Evolutionary conservation across 1,140 invertebrate species (phyloP), one percentile per base, ranked within the genome.

Genomic region (Euborellia annulipes): DNA sequence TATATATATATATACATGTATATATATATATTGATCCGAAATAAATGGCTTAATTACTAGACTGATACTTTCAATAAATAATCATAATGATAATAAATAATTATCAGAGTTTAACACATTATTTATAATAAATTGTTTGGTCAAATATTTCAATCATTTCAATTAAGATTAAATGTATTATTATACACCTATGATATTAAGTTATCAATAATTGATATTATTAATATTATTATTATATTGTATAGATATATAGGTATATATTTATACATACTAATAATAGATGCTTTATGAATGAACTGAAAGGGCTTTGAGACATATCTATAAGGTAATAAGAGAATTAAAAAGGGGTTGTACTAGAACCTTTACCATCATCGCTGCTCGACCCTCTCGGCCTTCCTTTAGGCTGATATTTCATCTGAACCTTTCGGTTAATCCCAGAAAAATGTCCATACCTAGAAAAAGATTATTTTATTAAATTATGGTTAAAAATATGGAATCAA

Each of bases 361-460:
- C 63, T 66, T 73, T 79, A 85, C 86, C 88, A 73, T 93, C 90
- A 72, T 97, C 92, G 53, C 87, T 93, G 61, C 86, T 92, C 49
- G 89, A 93, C 51, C 84, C 81, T 56, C 90, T 76, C 11, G 91
- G 90, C 48, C 89, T 73, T 2, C 92, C 92, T 56, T 88, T 80
- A 3, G 94, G 95, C 65, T 98, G 91, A 66, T 98, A 98, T 66
- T 99, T 99, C 73, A 99, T 82, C 71, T 99, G 96, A 32, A 99
- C 92, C 71, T 99, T 99, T 39, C 96, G 78, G 74, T 99, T 99
- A 51, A 99, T 99, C 14, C 96, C 96, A 34, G 93, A 98, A 68
- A 99, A 99, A 68, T 98, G 93, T 0, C 96, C 95, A 67, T 99
- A 96, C 89, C 89, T 93, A 55, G 49, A 27, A 52, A 60, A 42